Evolutionary conservation across 2,113 vertebrate species (phyloP).

Genomic region (Thinocorus orbignyianus): DNA sequence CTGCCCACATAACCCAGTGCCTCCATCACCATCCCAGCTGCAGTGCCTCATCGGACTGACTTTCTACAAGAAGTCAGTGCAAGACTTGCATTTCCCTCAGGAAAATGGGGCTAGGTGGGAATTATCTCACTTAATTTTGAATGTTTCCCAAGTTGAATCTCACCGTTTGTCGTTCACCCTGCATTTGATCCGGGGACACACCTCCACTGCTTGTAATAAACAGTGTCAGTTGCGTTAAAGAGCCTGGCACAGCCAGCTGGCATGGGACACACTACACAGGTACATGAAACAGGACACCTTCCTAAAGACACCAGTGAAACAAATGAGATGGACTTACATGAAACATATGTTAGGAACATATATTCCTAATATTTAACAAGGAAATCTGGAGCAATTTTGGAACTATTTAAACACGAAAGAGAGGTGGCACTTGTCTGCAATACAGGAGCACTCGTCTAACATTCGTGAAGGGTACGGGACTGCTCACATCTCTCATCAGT

Average conservation of each 20-base stretch:
- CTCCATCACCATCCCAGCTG: neutral
- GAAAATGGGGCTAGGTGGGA: neutral
- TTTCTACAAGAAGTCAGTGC: neutral
- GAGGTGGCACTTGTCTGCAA: neutral
- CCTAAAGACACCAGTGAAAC: neutral
- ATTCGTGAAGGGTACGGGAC: neutral
- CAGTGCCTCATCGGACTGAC: neutral
- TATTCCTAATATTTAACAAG: neutral
- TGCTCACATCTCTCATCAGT: neutral
- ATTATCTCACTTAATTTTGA: neutral
- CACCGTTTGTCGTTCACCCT: neutral
- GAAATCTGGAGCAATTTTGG: neutral
- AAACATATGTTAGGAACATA: neutral
- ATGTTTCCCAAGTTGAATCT: neutral
- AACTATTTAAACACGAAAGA: neutral
- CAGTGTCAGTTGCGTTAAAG: too few species aligned
- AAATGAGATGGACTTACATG: neutral
- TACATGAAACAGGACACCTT: neutral
- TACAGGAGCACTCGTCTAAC: neutral
- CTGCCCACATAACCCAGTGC: neutral
- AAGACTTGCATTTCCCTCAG: neutral
- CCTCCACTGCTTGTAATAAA: neutral
- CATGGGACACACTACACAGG: too few species aligned
- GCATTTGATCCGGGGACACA: neutral
- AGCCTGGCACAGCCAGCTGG: too few species aligned